phyloP scores from a whole-genome alignment of 2,113 vertebrate genomes.

The Stercorarius parasiticus region DNA sequence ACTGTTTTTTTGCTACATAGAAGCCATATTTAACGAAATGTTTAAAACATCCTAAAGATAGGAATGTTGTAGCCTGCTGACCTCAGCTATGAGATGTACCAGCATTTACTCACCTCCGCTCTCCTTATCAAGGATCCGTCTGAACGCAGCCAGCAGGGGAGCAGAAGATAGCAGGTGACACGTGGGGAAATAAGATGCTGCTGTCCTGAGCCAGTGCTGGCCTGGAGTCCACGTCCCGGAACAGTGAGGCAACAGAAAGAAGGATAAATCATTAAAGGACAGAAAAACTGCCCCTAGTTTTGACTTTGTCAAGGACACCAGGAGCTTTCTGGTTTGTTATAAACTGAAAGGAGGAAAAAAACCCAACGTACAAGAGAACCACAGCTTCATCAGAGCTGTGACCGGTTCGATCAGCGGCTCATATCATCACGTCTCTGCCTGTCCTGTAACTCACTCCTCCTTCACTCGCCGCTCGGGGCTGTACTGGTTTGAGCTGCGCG shows the following conservation, averaged over 20 bases:
- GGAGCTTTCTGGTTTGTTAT: background rate
- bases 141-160: background rate
- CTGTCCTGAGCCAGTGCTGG: background rate
- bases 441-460: background rate
- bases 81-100: background rate
- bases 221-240: background rate
- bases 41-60: background rate
- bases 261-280: background rate
- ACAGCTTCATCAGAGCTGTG: background rate
- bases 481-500: background rate
- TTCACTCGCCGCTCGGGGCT: background rate
- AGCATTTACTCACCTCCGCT: background rate
- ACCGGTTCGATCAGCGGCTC: background rate
- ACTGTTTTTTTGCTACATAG: background rate
- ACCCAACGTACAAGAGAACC: background rate
- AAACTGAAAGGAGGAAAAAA: background rate
- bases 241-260: background rate
- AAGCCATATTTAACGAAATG: background rate
- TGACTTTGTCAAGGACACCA: background rate
- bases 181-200: background rate
- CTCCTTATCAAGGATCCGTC: background rate
- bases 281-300: background rate
- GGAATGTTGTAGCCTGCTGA: fast-evolving
- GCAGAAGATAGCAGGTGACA: background rate
- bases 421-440: background rate